Conservation (phyloP, 2,888 invertebrate species). For the Liopterus haemorrhoidalis region DNA sequence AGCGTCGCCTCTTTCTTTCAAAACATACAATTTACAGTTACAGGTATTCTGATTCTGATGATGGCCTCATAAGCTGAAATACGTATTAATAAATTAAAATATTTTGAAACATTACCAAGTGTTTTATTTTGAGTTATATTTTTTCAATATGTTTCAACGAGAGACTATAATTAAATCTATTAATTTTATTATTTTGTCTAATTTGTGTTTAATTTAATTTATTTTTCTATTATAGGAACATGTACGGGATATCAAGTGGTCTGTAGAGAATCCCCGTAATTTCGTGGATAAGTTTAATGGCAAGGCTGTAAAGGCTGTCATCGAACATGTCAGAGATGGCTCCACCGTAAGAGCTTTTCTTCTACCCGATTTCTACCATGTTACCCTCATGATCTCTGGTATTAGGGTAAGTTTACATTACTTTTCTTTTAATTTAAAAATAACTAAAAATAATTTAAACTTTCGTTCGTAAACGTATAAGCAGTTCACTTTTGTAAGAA, state of each 20-base stretch:
- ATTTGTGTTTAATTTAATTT: slow-evolving; percentile 6
- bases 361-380: slow-evolving; percentile 82
- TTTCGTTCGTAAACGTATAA: too few species aligned
- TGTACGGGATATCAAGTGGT: slow-evolving; percentile 83
- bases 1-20: too few species aligned
- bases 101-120: too few species aligned
- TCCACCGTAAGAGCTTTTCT: slow-evolving; percentile 90
- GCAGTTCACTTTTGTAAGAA: too few species aligned
- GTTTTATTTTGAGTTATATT: too few species aligned
- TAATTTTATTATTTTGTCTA: too few species aligned
- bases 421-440: background rate
- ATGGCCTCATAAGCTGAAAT: too few species aligned
- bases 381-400: slow-evolving; percentile 94
- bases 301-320: slow-evolving; percentile 84
- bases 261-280: slow-evolving; percentile 73
- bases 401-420: slow-evolving; percentile 59
- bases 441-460: slow-evolving; percentile 3
- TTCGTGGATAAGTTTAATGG: slow-evolving; percentile 80
- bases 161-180: background rate
- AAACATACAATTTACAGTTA: too few species aligned
- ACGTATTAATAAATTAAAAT: too few species aligned
- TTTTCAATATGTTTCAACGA: slow-evolving; percentile 4
- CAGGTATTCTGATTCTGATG: too few species aligned
- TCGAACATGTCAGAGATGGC: slow-evolving; percentile 97
- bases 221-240: slow-evolving; percentile 52